phyloP scores from a whole-genome alignment of 2,113 vertebrate genomes.

The Poeciliopsis prolifica region DNA sequence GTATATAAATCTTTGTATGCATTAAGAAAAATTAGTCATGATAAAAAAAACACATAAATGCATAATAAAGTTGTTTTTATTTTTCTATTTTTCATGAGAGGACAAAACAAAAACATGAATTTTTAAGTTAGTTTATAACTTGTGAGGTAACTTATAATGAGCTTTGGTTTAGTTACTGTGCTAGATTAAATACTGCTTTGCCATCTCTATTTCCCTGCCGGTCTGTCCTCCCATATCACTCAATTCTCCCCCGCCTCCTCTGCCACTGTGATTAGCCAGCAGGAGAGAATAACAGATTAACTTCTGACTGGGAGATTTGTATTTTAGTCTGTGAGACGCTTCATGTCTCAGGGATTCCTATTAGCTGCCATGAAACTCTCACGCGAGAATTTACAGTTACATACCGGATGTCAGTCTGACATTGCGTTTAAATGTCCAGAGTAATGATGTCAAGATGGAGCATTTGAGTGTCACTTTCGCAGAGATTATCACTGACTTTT shows the following conservation, averaged over 20 bases:
- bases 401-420: conserved; percentile 8
- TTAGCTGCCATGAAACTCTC: conserved; percentile 30
- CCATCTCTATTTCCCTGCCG: conserved; percentile 13
- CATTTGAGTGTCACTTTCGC: conserved; percentile 7
- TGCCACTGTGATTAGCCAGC: conserved; percentile 47
- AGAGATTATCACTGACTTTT: conserved; percentile 9
- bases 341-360: conserved; percentile 29
- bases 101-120: background rate
- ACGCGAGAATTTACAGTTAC: conserved; percentile 19
- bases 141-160: background rate
- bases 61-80: background rate
- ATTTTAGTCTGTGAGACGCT: conserved; percentile 40
- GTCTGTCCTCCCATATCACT: conserved; percentile 5
- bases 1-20: background rate
- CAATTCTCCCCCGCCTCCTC: conserved; percentile 8
- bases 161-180: background rate
- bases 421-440: conserved; percentile 32
- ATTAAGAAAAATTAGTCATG: background rate
- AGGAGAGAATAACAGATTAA: conserved; percentile 58
- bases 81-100: background rate
- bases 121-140: background rate
- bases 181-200: background rate
- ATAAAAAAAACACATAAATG: background rate
- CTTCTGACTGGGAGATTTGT: conserved; percentile 50
- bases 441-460: background rate